Conservation (phyloP, 2,113 vertebrate genomes). For the Lutjanus erythropterus region DNA sequence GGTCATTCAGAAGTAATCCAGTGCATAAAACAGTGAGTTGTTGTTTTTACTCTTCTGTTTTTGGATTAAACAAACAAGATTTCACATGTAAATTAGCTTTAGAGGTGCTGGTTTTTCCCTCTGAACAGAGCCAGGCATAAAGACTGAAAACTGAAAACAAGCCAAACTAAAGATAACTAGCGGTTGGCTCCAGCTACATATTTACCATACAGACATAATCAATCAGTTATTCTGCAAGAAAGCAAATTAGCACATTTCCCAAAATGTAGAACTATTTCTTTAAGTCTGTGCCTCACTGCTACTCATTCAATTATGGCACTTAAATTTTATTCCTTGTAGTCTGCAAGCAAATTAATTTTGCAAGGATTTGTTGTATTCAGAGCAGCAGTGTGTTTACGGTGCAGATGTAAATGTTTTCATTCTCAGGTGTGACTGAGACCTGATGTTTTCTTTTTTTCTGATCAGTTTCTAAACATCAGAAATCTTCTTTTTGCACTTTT, state of each 20-base stretch:
- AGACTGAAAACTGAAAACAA: too few species aligned
- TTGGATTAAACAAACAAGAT: not conserved
- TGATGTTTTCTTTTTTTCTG: too few species aligned
- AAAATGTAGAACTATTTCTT: not conserved
- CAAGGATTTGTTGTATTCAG: not conserved
- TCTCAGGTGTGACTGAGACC: not conserved
- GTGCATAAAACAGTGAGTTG: too few species aligned
- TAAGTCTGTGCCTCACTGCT: not conserved
- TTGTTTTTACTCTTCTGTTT: not conserved
- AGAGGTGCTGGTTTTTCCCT: not conserved
- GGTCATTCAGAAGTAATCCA: too few species aligned
- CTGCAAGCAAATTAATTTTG: not conserved
- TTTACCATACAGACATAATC: not conserved
- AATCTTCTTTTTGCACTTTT: not conserved
- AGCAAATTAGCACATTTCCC: not conserved
- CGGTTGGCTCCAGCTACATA: not conserved
- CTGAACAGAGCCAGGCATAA: not conserved
- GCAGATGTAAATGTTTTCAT: constrained; percentile 8
- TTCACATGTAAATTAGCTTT: not conserved
- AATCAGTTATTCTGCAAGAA: too few species aligned
- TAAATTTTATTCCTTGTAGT: not conserved
- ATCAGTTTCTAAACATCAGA: constrained; percentile 22
- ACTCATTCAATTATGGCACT: not conserved
- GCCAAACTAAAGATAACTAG: constrained; percentile 2
- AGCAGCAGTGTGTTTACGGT: not conserved